Conservation (phyloP, 1,140 invertebrate species). For the Papilio polytes region DNA sequence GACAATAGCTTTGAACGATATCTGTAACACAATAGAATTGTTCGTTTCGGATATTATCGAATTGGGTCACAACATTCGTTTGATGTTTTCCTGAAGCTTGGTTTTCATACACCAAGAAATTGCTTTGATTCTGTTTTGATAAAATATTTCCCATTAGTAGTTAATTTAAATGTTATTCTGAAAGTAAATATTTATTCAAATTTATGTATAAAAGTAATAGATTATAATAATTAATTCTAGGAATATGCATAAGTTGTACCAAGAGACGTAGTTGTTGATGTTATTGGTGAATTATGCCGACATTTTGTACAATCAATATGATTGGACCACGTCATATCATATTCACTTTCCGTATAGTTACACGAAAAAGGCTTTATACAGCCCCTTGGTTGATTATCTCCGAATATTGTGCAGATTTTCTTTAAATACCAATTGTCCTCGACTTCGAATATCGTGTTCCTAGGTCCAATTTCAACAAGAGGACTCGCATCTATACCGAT, state of each 20-base stretch:
- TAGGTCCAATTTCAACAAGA: slow-evolving; percentile 53
- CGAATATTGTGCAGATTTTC: slow-evolving; percentile 61
- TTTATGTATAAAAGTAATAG: neutral
- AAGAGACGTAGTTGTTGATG: neutral
- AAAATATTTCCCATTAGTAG: too few species aligned
- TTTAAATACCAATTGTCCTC: slow-evolving; percentile 59
- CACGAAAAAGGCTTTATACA: slow-evolving; percentile 56
- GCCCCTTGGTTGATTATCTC: slow-evolving; percentile 55
- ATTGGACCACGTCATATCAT: slow-evolving; percentile 24
- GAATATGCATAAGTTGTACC: neutral
- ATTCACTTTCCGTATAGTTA: slow-evolving; percentile 46
- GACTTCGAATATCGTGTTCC: slow-evolving; percentile 57
- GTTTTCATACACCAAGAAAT: neutral
- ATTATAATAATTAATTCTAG: neutral
- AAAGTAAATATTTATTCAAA: neutral
- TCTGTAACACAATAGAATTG: slow-evolving; percentile 3
- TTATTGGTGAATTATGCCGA: neutral
- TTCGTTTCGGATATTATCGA: slow-evolving; percentile 8
- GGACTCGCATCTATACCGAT: slow-evolving; percentile 53
- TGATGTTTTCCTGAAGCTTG: neutral
- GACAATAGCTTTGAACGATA: neutral
- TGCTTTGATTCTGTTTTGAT: neutral
- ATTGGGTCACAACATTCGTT: slow-evolving; percentile 11
- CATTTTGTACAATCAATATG: slow-evolving; percentile 32
- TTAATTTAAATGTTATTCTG: neutral